Percentiles rank a stretch among this genome's conserved stretches.
Conservation (phyloP, 2,888 invertebrate species). For the Aplocera efformata region DNA sequence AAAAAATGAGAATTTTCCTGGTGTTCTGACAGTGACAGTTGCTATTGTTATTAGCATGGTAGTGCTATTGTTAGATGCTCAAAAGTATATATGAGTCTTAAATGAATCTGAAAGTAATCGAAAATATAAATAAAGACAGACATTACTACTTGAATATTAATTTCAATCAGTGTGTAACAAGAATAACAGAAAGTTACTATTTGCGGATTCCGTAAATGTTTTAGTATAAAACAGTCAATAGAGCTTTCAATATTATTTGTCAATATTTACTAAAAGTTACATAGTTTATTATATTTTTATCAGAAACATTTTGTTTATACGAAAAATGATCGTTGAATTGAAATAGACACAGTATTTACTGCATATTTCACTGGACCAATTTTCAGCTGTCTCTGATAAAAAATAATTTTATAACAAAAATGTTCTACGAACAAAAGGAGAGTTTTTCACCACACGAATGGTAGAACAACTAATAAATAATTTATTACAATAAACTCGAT, state of each 20-base stretch:
- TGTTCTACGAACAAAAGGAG: conserved; percentile 71
- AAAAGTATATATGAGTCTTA: too few species aligned
- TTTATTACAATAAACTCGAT: conserved; percentile 35
- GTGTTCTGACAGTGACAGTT: too few species aligned
- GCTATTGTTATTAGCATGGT: too few species aligned
- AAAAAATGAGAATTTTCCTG: too few species aligned
- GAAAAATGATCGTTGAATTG: background rate
- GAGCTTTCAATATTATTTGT: conserved; percentile 65
- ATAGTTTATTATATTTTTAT: conserved; percentile 39
- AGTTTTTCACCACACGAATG: conserved; percentile 60
- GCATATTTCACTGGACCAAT: too few species aligned
- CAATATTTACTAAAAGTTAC: conserved; percentile 59
- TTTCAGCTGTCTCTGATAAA: conserved; percentile 20
- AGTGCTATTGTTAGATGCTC: too few species aligned
- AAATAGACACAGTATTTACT: too few species aligned
- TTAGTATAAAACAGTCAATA: conserved; percentile 64
- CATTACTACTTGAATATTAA: too few species aligned
- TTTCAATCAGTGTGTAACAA: conserved; percentile 16
- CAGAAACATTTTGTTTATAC: conserved; percentile 22
- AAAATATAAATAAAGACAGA: too few species aligned
- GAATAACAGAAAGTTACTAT: conserved; percentile 9
- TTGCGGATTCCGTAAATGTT: conserved; percentile 18
- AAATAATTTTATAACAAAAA: conserved; percentile 30
- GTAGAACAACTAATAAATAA: conserved; percentile 46
- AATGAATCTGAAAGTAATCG: too few species aligned